Conservation (phyloP, 2,888 invertebrate genomes). For the Agonopterix heracliana region DNA sequence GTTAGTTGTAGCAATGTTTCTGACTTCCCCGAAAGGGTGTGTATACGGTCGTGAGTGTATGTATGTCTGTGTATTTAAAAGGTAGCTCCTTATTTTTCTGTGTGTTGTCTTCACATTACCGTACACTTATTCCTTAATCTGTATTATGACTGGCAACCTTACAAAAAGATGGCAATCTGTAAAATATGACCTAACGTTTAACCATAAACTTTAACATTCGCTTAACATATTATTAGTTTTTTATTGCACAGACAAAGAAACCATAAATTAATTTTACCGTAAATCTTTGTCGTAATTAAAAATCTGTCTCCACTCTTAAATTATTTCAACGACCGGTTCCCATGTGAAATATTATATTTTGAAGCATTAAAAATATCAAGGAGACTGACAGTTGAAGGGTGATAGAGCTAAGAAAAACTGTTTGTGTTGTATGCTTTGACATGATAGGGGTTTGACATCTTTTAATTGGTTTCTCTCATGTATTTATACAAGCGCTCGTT, state of each 20-base stretch:
- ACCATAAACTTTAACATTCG: neutral
- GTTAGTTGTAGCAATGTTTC: too few relatives aligned
- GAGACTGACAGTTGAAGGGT: constrained; percentile 14
- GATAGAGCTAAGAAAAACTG: constrained; percentile 16
- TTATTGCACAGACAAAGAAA: too few relatives aligned
- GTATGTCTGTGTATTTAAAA: too few relatives aligned
- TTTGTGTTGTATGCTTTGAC: constrained; percentile 15
- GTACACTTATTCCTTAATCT: too few relatives aligned
- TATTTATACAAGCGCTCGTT: neutral
- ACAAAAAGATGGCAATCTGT: too few relatives aligned
- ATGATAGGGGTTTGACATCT: constrained; percentile 14
- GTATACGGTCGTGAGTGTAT: too few relatives aligned
- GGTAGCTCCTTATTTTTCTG: too few relatives aligned
- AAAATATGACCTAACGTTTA: too few relatives aligned
- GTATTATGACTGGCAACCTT: too few relatives aligned
- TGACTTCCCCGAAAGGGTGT: too few relatives aligned
- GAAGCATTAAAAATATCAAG: constrained; percentile 15
- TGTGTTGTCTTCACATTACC: too few relatives aligned
- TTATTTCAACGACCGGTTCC: constrained; percentile 14
- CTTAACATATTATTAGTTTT: neutral
- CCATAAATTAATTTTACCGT: constrained; percentile 9
- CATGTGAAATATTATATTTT: constrained; percentile 18
- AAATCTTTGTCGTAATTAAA: constrained; percentile 17
- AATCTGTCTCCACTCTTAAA: constrained; percentile 13
- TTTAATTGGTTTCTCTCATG: neutral